Percentiles rank a stretch among this genome's conserved stretches.
Conservation (phyloP, 2,797 vertebrate species). For the Gallinago solitaria region DNA sequence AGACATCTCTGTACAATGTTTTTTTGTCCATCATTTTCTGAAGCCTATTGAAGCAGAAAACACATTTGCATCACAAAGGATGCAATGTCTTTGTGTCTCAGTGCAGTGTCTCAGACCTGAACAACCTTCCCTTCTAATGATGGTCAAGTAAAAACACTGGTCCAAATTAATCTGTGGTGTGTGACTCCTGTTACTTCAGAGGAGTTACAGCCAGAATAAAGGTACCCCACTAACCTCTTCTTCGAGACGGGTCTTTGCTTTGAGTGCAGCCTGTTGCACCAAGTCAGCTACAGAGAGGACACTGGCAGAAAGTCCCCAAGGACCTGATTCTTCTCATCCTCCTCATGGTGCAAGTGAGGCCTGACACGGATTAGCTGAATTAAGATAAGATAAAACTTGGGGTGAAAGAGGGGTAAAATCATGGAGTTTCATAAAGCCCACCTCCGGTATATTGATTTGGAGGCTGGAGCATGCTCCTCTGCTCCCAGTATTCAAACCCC, state of each 20-base stretch:
- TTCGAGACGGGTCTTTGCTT: background rate
- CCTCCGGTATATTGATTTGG: background rate
- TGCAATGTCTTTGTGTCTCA: conserved; percentile 27
- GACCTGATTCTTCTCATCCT: background rate
- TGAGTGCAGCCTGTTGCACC: background rate
- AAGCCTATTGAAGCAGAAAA: conserved; percentile 53
- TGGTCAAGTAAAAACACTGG: background rate
- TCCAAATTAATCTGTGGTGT: background rate
- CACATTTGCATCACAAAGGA: conserved; percentile 59
- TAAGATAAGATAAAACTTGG: background rate
- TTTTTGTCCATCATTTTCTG: conserved; percentile 41
- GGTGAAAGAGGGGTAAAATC: background rate
- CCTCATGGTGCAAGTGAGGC: background rate
- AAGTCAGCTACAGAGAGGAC: background rate
- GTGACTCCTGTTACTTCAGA: conserved; percentile 11
- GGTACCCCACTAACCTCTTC: background rate
- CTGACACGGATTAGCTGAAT: background rate
- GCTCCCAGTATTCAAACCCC: background rate
- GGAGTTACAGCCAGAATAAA: conserved; percentile 12
- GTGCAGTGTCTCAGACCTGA: conserved; percentile 22
- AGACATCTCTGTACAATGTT: conserved; percentile 44
- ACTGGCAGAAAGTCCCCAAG: background rate
- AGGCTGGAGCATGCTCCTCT: accelerated
- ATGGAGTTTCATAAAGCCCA: background rate
- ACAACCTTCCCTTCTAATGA: conserved; percentile 27